Base-by-base conservation (phyloP, 2,113 vertebrate genomes). In the Synodontis membranacea region DNA sequence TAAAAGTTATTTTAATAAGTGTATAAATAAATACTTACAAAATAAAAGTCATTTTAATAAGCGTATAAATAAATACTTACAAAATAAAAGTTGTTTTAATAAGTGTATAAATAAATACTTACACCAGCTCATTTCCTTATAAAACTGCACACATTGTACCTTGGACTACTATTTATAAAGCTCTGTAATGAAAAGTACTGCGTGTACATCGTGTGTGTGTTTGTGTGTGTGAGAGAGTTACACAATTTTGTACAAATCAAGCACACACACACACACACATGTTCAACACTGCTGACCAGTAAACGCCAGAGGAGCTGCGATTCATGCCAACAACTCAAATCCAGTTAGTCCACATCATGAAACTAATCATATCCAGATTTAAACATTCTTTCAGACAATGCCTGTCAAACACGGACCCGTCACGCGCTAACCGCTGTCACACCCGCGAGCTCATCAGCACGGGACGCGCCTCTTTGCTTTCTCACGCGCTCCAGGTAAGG, bases 401-500 rank as follows among this genome's bases (percentile, higher is more conserved):
- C 46, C 48, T 54, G 66, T 54, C 85, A 86, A 44, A 70, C 78
- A 54, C 15, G 7, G 3, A 58, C 28, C 52, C 56, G 11, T 82
- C 85, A 75, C 31, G 31, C 80, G 37, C 42, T 62, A 82, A 82
- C 39, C 28, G 79, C 79, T 74, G 80, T 82, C 84, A 80, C 34
- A 80, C 34, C 28, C 19, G 8, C 25, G 60, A 68, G 44, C 83
- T 88, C 34, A 39, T 80, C 52, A 80, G 42, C 11, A 23, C 78
- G 39, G 78, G 58, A 50, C 34, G 44, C 37, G 50, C 14, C 78
- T 72, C 58, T 39, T 84, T 60, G 72, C 85, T 90, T 87, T 88
- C 86, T 89, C 84, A 86, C 66, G 84, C 62, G 75, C 76, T 80
- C 87, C 87, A 83, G 86, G 80, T 68, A 72, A 85, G 74, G 52